Percentiles rank a stretch among this genome's conserved stretches.
phyloP scores from a whole-genome alignment of 2,113 vertebrate species.

The Pelobates fuscus region DNA sequence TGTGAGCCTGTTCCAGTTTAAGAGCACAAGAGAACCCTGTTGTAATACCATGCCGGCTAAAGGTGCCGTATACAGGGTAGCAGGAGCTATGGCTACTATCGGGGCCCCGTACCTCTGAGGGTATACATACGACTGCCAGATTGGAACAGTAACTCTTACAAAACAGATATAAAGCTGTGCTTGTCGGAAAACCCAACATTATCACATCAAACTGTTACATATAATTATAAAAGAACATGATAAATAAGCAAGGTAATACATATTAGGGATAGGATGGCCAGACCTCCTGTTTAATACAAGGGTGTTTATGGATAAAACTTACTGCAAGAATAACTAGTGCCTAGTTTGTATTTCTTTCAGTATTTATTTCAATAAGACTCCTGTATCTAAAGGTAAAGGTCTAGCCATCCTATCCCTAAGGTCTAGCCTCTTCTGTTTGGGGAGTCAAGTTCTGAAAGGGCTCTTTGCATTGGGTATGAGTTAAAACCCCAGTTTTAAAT shows the following conservation, averaged over 20 bases:
- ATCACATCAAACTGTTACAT: slow-evolving; percentile 1
- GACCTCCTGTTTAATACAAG: neutral
- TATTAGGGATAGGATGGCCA: neutral
- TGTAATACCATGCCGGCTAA: neutral
- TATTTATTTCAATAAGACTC: no score
- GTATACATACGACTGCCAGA: neutral
- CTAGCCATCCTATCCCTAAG: no score
- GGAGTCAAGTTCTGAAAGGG: no score
- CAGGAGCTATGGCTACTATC: neutral
- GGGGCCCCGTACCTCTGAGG: neutral
- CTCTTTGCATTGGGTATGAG: no score
- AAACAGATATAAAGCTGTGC: neutral
- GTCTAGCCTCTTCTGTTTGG: no score
- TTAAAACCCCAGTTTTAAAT: no score
- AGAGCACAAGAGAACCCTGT: neutral
- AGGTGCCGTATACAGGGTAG: neutral
- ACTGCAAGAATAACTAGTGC: no score
- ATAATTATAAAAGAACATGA: neutral
- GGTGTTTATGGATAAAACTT: no score
- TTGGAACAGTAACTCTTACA: neutral
- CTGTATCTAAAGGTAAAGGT: no score
- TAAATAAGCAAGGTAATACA: neutral
- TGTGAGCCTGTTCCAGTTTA: neutral
- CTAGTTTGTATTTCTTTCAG: no score
- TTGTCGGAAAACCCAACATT: neutral